Evolutionary conservation across 2,888 invertebrate species (phyloP).

Genomic region (Tortricodes alternella): DNA sequence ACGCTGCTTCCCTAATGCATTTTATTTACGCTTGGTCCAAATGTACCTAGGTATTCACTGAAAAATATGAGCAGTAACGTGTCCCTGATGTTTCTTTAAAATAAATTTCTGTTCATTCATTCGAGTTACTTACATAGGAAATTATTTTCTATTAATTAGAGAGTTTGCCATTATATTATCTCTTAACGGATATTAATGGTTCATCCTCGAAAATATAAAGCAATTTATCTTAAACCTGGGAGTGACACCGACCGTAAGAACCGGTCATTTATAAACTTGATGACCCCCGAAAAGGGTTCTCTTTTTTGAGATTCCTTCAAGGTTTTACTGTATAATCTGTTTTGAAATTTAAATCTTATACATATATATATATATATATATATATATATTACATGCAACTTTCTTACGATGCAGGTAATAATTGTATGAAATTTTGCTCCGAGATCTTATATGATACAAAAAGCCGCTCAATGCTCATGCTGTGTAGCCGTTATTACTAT

Average conservation of each 20-base stretch:
- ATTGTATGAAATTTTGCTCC: no score
- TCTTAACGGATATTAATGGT: conserved; percentile 22
- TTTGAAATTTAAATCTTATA: background rate
- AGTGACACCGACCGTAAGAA: conserved; percentile 28
- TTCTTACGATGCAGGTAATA: no score
- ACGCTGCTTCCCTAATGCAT: background rate
- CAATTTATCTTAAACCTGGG: conserved; percentile 30
- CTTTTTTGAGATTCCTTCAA: conserved; percentile 10
- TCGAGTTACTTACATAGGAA: background rate
- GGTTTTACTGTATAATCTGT: background rate
- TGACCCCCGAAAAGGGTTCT: conserved; percentile 21
- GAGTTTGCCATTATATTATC: background rate
- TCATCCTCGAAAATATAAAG: conserved; percentile 23
- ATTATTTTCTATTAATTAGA: conserved; percentile 6
- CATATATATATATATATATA: no score
- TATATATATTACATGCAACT: no score
- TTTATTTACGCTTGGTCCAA: conserved; percentile 7
- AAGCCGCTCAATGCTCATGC: no score
- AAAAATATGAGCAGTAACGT: no score
- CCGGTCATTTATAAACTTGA: conserved; percentile 30
- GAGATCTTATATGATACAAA: no score
- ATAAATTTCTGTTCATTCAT: no score
- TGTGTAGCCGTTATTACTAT: no score
- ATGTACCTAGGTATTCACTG: no score
- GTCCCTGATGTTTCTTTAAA: no score